Evolutionary conservation across 2,113 vertebrate species (phyloP), one percentile per base, ranked within the genome.

Genomic region (Eublepharis macularius): DNA sequence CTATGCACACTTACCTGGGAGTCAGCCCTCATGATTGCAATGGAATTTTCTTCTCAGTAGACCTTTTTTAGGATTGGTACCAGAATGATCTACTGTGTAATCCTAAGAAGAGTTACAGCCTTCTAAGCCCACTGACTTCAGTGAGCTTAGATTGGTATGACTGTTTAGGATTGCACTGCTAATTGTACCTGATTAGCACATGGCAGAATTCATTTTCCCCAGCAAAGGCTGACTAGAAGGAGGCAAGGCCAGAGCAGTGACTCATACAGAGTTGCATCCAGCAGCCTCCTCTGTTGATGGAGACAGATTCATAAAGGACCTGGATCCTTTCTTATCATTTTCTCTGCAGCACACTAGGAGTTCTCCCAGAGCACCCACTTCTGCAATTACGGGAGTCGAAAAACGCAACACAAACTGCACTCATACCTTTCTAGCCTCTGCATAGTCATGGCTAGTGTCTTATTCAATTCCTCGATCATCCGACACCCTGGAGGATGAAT

Each of bases 391-490:
- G 8, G 24, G 45, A 24, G 66, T 24, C 66, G 88, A 21, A 69
- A 66, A 81, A n/a, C 4, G 63, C 29, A 4, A 54, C 36, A 3
- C 75, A 47, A 87, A 72, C 72, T 14, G 1, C 45, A 14, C 19
- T 65, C 1, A 95, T 94, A 99, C 98, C 98, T 99, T 95, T 99
- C 98, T 91, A 99, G 97, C 96, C 98, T 96, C 95, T 99, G 98
- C 97, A 99, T 97, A 95, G 98, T 98, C 94, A 99, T 97, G 47
- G 98, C 98, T 93, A 99, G 96, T 0, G 99, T 98, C 95, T 99
- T 99, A 95, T 99, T 99, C 91, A 99, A 97, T 92, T 99, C 98
- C 47, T 98, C 98, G 6, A 99, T 99, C 96, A 99, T 98, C 92
- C 98, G 97, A 93, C 98, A 99, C 81, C 97, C 95, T 0, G 98